These are phyloP conservation scores for Agrotis puta DNA, from an alignment of 2,888 invertebrate species.

Conservation along the genomic window DNA sequence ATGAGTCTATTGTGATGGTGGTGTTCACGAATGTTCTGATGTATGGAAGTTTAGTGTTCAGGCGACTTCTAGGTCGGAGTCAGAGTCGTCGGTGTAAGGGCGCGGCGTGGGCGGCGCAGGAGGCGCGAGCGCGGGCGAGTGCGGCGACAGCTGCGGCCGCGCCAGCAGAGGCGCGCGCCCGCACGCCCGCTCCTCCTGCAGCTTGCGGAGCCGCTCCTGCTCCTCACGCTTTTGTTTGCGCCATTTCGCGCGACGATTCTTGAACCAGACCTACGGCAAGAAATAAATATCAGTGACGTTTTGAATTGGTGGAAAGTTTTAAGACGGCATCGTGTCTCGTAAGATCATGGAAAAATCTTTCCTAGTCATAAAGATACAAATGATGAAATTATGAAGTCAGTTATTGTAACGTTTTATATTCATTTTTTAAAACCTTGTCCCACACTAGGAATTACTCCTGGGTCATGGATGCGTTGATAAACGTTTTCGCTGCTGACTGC, in stretches of 20 bases:
- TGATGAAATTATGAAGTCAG: neutral
- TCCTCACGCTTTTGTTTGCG: constrained; percentile 98
- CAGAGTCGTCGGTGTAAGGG: constrained; percentile 93
- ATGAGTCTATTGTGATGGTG: constrained; percentile 29
- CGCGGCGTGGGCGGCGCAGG: constrained; percentile 80
- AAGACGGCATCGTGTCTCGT: neutral
- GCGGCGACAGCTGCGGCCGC: constrained; percentile 73
- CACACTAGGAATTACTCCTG: too few relatives aligned
- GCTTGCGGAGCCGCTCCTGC: constrained; percentile 95
- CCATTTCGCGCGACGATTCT: constrained; percentile 98
- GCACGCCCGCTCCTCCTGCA: constrained; percentile 94
- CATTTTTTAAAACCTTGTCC: too few relatives aligned
- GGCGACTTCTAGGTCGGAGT: constrained; percentile 96
- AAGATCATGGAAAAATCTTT: neutral
- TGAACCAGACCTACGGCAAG: constrained; percentile 97
- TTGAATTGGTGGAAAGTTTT: neutral
- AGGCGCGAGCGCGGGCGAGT: constrained; percentile 71
- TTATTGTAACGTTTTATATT: too few relatives aligned
- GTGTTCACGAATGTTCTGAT: constrained; percentile 24
- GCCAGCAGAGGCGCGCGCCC: constrained; percentile 82
- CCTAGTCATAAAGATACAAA: neutral
- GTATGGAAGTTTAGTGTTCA: constrained; percentile 76
- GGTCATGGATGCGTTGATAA: too few relatives aligned
- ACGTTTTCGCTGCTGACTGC: too few relatives aligned
- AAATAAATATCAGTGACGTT: constrained; percentile 6